Base-by-base conservation (phyloP, 2,797 vertebrate genomes). In the Gobio occitaniae region DNA sequence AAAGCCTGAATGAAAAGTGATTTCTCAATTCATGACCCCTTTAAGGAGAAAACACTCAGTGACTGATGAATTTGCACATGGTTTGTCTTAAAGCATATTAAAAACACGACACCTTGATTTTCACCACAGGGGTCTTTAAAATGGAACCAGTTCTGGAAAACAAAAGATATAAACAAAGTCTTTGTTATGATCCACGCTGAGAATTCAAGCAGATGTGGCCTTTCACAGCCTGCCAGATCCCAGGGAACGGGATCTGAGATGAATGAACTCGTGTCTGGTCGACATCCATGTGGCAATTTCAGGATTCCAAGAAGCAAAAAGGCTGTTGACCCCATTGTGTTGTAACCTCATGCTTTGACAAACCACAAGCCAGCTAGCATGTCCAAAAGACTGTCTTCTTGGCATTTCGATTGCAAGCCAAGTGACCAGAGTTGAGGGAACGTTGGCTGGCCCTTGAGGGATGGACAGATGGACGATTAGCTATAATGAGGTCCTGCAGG, bases 381-480 rank as follows among this genome's bases (percentile, higher is more conserved):
- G 78, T 88, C 76, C 78, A 86, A 84, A 86, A 89, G 86, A 86
- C 85, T 88, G 82, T 86, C 89, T 86, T 86, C 48, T 84, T 93
- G 93, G 92, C 66, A 78, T 54, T 47, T 52, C 21, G 86, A 86
- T 89, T 87, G 61, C 59, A 52, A 69, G 87, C 90, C 87, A 91
- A 86, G 84, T 92, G 84, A 65, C 84, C 44, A 17, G 69, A 47
- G 77, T 72, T 77, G 71, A 88, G 72, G 80, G 66, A 84, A 81
- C 68, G 76, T 87, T 87, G 89, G 89, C 84, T 76, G 10, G 70
- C 75, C 52, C 84, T 82, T 80, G 83, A 86, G 80, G 86, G 54
- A 89, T 86, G 90, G 94, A 92, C 92, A 93, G 92, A 93, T 92
- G 93, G 94, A 93, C 91, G 87, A 47, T 94, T 93, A 91, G 90